These are phyloP conservation scores for Saccopteryx bilineata DNA, from an alignment of 2,113 vertebrate genomes.

Conservation along the genomic window DNA sequence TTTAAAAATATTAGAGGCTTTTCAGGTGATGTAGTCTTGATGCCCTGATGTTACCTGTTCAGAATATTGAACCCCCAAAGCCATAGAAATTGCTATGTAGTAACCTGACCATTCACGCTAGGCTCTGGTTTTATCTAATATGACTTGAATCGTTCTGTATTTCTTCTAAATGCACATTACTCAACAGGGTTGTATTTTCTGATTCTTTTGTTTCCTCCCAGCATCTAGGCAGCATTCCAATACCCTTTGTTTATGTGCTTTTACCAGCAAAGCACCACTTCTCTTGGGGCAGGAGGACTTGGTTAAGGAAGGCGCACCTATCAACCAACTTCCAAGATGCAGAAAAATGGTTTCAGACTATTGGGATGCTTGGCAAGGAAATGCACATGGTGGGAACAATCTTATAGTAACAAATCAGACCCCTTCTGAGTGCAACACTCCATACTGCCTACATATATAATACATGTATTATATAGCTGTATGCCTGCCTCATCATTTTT, in stretches of 20 bases:
- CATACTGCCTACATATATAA: not conserved
- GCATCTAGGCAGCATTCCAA: not conserved
- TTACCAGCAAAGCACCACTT: not conserved
- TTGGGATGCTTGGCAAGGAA: not conserved
- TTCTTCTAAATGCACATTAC: not conserved
- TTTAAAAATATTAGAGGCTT: not conserved
- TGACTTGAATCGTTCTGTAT: conserved; percentile 5
- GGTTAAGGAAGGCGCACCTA: not conserved
- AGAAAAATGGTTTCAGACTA: not conserved
- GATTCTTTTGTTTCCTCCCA: conserved; percentile 44
- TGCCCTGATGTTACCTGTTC: not conserved
- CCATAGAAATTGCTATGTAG: not conserved
- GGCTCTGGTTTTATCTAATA: not conserved
- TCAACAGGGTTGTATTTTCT: not conserved
- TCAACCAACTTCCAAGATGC: not conserved
- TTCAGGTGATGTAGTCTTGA: not conserved
- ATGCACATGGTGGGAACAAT: not conserved
- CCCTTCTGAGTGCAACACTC: not conserved
- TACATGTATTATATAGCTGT: not conserved
- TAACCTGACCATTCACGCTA: not conserved
- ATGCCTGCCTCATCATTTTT: not conserved
- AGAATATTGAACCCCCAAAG: not conserved
- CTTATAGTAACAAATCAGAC: not conserved
- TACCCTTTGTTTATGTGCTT: not conserved
- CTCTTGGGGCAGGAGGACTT: not conserved